Base-by-base conservation (phyloP, 2,888 invertebrate genomes). In the Eilema griseolum region DNA sequence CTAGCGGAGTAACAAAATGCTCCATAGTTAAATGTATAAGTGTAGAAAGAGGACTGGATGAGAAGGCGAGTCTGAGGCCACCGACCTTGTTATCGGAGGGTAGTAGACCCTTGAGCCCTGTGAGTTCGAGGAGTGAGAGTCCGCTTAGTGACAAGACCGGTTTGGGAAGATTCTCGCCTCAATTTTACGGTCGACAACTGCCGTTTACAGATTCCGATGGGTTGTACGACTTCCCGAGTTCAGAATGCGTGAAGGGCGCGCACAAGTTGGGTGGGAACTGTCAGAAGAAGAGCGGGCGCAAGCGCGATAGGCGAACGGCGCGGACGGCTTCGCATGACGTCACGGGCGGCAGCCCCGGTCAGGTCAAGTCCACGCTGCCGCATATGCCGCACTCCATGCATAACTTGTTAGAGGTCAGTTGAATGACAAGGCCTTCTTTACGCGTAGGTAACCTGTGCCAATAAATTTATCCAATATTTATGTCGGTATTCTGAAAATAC, bases 201-300 rank as follows among this genome's bases (percentile, higher is more conserved):
- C 97, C 97, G 23, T 97, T 97, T 84, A 97, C 97, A 20, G 98
- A 98, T 90, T 97, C 97, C 0, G 98, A 98, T 88, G 97, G 97
- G 4, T 91, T 97, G 28, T 97, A 97, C 87, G 97, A 98, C 89
- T 97, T 97, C 86, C 97, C 97, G 5, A 97, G 97, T 88, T 97
- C 97, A 10, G 97, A 97, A 87, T 96, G 96, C 77, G 93, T 96
- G 73, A 94, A 92, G 86, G 95, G 94, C 10, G 96, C 95, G 81
- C 96, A 94, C 77, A 94, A 92, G 76, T 90, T 92, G 10, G 90
- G 93, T 12, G 91, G 89, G 66, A 95, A 93, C 67, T 92, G 96
- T 73, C 96, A 96, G 83, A 96, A 96, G 84, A 97, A 97, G 87
- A 95, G 96, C 3, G 96, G 96, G 14, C 96, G 96, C 69, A 96